These are phyloP conservation scores for Lasioglossum calceatum DNA, from an alignment of 2,888 invertebrate genomes.

Conservation along the genomic window DNA sequence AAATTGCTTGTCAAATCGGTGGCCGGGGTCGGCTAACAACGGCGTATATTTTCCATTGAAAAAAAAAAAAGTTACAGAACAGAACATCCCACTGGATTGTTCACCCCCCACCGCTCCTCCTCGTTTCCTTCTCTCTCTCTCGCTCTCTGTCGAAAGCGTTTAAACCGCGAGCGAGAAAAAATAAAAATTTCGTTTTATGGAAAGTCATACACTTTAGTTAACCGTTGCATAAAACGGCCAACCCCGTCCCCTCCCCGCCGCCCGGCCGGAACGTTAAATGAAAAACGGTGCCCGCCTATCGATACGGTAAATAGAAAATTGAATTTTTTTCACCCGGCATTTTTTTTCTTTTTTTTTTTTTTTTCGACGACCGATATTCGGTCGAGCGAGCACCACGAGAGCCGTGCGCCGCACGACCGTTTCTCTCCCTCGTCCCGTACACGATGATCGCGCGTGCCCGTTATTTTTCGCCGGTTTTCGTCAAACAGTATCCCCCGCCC, in stretches of 20 bases:
- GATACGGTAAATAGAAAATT: constrained; percentile 34
- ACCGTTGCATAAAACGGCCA: constrained; percentile 47
- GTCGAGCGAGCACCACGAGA: background rate
- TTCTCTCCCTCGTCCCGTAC: too few relatives aligned
- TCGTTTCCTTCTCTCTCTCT: background rate
- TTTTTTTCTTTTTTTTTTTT: background rate
- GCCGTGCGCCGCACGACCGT: background rate
- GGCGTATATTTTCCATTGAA: constrained; percentile 10
- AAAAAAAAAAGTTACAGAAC: constrained; percentile 34
- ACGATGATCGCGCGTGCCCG: background rate
- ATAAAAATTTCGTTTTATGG: constrained; percentile 43
- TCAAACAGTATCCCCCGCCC: background rate
- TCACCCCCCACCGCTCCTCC: fast-evolving
- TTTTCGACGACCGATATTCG: background rate
- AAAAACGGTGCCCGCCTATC: constrained; percentile 25
- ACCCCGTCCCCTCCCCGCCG: background rate
- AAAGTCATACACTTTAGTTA: constrained; percentile 48
- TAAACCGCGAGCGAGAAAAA: constrained; percentile 32
- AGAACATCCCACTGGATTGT: background rate
- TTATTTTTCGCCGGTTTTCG: background rate
- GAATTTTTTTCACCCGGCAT: constrained; percentile 3
- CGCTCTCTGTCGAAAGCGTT: background rate
- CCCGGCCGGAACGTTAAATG: constrained; percentile 27
- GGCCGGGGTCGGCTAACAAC: constrained; percentile 12
- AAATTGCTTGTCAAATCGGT: constrained; percentile 43